These are phyloP conservation scores for Troglohyphantes excavatus DNA, from an alignment of 2,888 invertebrate genomes.

Conservation along the genomic window DNA sequence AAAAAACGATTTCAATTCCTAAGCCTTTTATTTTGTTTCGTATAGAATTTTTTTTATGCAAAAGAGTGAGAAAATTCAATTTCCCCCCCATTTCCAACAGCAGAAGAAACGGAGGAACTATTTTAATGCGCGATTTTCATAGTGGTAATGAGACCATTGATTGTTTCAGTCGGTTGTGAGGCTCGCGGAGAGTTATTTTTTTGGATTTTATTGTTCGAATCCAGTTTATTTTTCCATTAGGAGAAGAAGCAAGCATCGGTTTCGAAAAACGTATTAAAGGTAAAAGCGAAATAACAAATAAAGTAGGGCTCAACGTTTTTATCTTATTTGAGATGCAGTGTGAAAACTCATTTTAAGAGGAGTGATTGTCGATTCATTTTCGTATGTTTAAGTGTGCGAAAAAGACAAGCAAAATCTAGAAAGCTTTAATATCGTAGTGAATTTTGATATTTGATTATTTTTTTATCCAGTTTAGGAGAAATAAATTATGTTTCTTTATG, in stretches of 20 bases:
- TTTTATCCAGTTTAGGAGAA: too few relatives aligned
- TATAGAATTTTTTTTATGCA: slow-evolving; percentile 2
- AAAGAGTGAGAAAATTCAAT: slow-evolving; percentile 55
- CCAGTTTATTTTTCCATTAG: slow-evolving; percentile 64
- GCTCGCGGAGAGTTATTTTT: neutral
- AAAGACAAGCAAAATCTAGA: neutral
- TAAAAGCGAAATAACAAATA: neutral
- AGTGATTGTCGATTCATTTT: slow-evolving; percentile 10
- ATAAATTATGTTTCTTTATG: too few relatives aligned
- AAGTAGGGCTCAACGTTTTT: slow-evolving; percentile 12
- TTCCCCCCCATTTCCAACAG: slow-evolving; percentile 22
- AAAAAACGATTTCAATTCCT: slow-evolving; percentile 25
- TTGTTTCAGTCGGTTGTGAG: slow-evolving; percentile 27
- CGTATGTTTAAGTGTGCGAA: neutral
- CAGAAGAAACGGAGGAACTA: slow-evolving; percentile 48
- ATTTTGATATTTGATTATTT: neutral
- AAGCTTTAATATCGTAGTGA: neutral
- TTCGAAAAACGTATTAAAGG: slow-evolving; percentile 47
- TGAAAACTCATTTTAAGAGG: slow-evolving; percentile 15
- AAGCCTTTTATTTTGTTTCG: slow-evolving; percentile 14
- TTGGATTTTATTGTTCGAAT: slow-evolving; percentile 27
- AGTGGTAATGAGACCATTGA: slow-evolving; percentile 67
- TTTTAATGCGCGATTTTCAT: slow-evolving; percentile 72
- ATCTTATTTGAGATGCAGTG: slow-evolving; percentile 2
- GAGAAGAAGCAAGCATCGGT: neutral